Evolutionary conservation across 1,140 invertebrate species (phyloP).

Genomic region (Pogonomyrmex barbatus): DNA sequence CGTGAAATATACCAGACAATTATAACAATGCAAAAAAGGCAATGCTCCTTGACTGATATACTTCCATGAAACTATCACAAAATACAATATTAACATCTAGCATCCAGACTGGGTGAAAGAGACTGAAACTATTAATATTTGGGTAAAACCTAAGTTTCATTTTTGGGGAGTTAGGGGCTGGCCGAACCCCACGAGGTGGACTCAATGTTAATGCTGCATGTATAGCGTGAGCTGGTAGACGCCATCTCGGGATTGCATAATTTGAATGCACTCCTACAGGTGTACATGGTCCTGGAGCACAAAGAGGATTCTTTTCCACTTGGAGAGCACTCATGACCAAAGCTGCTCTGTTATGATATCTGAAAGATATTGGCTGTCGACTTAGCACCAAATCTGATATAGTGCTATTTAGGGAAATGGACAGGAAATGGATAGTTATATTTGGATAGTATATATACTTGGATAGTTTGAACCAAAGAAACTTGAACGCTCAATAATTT

Average conservation of each 20-base stretch:
- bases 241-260: slow-evolving; percentile 85
- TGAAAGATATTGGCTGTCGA: slow-evolving; percentile 86
- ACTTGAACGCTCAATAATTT: slow-evolving; percentile 22
- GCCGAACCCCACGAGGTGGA: slow-evolving; percentile 85
- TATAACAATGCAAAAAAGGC: slow-evolving; percentile 57
- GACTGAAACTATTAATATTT: slow-evolving; percentile 81
- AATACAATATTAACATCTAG: slow-evolving; percentile 81
- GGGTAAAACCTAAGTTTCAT: slow-evolving; percentile 94
- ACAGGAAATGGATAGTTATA: background rate
- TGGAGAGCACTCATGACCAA: slow-evolving; percentile 96
- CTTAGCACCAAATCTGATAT: slow-evolving; percentile 78
- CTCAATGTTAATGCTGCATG: slow-evolving; percentile 86
- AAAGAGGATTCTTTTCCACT: slow-evolving; percentile 96
- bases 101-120: slow-evolving; percentile 82
- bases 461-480: slow-evolving; percentile 4
- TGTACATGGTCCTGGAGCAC: slow-evolving; percentile 92
- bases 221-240: slow-evolving; percentile 86
- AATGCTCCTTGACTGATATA: slow-evolving; percentile 64
- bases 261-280: slow-evolving; percentile 84
- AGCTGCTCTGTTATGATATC: slow-evolving; percentile 96
- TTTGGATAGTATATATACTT: background rate
- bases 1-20: slow-evolving; percentile 68
- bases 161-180: slow-evolving; percentile 93
- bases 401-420: slow-evolving; percentile 62
- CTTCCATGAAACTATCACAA: slow-evolving; percentile 69